These are phyloP conservation scores for Cylindroiulus punctatus DNA, from an alignment of 2,888 invertebrate genomes.

Conservation along the genomic window DNA sequence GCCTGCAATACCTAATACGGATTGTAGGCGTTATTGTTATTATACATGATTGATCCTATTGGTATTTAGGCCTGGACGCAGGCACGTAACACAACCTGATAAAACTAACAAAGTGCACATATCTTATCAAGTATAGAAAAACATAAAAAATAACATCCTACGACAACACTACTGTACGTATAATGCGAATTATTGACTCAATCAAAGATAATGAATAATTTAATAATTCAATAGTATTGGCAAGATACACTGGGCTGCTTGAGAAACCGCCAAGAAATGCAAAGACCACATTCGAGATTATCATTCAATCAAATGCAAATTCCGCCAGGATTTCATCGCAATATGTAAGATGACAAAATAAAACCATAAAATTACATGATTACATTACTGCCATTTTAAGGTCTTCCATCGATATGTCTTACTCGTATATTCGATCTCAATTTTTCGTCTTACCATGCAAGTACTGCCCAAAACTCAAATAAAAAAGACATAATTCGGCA, in stretches of 20 bases:
- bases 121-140: background rate
- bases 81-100: background rate
- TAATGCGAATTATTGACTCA: background rate
- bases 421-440: too few relatives aligned
- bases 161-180: background rate
- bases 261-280: too few relatives aligned
- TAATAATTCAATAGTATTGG: background rate
- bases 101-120: conserved; percentile 1
- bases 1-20: background rate
- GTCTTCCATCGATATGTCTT: too few relatives aligned
- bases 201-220: background rate
- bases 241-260: background rate
- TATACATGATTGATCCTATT: conserved; percentile 22
- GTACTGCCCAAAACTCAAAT: too few relatives aligned
- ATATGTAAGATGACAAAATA: too few relatives aligned
- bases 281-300: too few relatives aligned
- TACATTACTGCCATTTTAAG: too few relatives aligned
- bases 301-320: too few relatives aligned
- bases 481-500: too few relatives aligned
- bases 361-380: too few relatives aligned
- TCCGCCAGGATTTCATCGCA: too few relatives aligned
- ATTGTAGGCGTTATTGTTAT: background rate
- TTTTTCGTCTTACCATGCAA: too few relatives aligned
- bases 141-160: background rate
- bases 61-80: background rate